Percentiles rank a stretch among this genome's conserved stretches.
Evolutionary conservation across 2,888 invertebrate genomes (phyloP).

Genomic region (Ecdyonurus torrentis): DNA sequence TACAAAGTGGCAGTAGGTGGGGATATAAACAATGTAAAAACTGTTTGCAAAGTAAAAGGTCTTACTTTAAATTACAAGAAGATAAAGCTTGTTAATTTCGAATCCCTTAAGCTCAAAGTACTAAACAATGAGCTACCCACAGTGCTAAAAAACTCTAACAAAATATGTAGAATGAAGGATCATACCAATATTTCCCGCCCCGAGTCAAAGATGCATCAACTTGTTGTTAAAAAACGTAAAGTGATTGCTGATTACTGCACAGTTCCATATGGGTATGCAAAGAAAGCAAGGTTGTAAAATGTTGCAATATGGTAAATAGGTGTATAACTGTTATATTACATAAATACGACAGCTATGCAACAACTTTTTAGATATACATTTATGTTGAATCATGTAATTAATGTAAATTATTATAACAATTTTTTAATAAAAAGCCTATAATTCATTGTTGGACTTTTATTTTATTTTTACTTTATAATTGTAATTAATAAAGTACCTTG

Average conservation of each 20-base stretch:
- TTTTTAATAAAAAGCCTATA: too few species aligned
- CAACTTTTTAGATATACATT: too few species aligned
- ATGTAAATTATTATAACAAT: too few species aligned
- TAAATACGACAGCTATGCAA: too few species aligned
- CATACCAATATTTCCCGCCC: slow-evolving; percentile 1
- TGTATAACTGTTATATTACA: too few species aligned
- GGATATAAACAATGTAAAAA: slow-evolving; percentile 1
- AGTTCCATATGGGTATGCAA: slow-evolving; percentile 2
- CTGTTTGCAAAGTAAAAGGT: slow-evolving; percentile 17
- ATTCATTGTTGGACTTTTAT: too few species aligned
- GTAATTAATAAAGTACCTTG: too few species aligned
- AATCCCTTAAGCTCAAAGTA: slow-evolving; percentile 12
- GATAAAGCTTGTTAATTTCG: slow-evolving; percentile 13
- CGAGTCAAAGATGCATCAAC: slow-evolving; percentile 3
- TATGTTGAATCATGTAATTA: too few species aligned
- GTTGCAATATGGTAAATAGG: too few species aligned
- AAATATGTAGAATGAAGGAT: not conserved
- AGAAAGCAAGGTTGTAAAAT: not conserved
- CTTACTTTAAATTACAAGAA: slow-evolving; percentile 15
- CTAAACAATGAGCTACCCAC: not conserved
- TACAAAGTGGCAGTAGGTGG: slow-evolving; percentile 14
- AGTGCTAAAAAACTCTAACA: not conserved
- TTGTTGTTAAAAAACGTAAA: slow-evolving; percentile 3
- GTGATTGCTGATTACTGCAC: slow-evolving; percentile 1
- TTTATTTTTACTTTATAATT: too few species aligned